Evolutionary conservation across 2,113 vertebrate genomes (phyloP).

Genomic region (Pionites leucogaster): DNA sequence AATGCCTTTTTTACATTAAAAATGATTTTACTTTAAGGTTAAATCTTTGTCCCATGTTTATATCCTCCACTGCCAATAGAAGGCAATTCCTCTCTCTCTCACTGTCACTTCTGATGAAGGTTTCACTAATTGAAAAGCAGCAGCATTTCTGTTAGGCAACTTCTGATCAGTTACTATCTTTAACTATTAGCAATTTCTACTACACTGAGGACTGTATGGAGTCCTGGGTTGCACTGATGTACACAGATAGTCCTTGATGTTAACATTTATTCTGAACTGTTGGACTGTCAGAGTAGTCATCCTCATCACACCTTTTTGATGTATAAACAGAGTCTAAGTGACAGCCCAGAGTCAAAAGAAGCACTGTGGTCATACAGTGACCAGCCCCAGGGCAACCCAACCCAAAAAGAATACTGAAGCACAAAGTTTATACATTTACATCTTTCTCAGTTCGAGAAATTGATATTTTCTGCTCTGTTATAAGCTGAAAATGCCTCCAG

Average conservation of each 20-base stretch:
- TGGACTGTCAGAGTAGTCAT: not conserved
- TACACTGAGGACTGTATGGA: not conserved
- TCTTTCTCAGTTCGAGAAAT: not conserved
- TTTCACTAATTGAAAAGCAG: not conserved
- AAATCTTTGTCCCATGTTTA: not conserved
- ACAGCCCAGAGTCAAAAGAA: not conserved
- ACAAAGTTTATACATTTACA: not conserved
- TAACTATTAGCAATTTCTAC: not conserved
- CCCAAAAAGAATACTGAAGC: not conserved
- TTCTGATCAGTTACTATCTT: not conserved
- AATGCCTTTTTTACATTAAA: not conserved
- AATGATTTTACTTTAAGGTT: not conserved
- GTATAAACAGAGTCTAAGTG: not conserved
- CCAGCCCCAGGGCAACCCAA: not conserved
- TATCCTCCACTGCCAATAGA: not conserved
- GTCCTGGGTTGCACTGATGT: not conserved
- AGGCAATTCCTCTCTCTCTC: not conserved
- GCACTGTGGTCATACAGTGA: not conserved
- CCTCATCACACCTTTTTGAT: not conserved
- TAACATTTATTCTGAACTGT: not conserved
- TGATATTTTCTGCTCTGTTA: not conserved
- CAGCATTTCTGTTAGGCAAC: not conserved
- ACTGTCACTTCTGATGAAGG: not conserved
- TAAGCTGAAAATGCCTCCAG: not conserved
- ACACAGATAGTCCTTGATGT: not conserved